Percentiles rank a stretch among this genome's conserved stretches.
phyloP scores from a whole-genome alignment of 37 sponge, comb jelly and placozoan species.

The Petrosia ficiformis region DNA sequence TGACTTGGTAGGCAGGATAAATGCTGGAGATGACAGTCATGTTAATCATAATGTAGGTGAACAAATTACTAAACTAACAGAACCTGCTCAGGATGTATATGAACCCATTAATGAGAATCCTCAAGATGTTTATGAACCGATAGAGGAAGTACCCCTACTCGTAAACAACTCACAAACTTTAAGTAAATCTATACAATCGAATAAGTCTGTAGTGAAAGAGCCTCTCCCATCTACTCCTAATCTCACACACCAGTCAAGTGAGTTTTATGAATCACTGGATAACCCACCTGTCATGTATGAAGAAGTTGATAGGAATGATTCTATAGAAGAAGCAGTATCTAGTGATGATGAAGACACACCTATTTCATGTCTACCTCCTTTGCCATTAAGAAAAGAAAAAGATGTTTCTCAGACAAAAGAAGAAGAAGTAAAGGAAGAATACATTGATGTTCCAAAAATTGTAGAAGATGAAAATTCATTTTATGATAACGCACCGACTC shows the following conservation, averaged over 20 bases:
- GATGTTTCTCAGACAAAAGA: neutral
- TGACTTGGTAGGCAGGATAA: neutral
- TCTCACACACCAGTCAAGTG: neutral
- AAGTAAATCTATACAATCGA: neutral
- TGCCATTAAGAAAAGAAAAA: neutral
- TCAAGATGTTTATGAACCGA: slow-evolving; percentile 4
- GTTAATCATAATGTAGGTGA: too few relatives aligned
- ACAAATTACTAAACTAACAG: neutral
- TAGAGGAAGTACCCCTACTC: neutral
- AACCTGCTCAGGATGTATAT: neutral
- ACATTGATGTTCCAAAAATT: neutral
- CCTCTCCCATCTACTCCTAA: neutral
- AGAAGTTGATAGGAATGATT: neutral
- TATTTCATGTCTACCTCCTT: neutral
- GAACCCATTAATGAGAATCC: neutral
- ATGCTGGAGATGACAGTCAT: neutral
- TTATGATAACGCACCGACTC: neutral
- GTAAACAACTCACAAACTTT: neutral
- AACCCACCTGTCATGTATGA: neutral
- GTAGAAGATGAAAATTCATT: neutral
- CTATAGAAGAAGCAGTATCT: neutral
- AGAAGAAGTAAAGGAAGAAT: too few relatives aligned
- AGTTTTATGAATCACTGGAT: neutral
- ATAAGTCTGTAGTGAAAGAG: neutral
- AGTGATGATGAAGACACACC: neutral